phyloP scores from a whole-genome alignment of 1,140 invertebrate genomes.

The Aradophagus sp. region DNA sequence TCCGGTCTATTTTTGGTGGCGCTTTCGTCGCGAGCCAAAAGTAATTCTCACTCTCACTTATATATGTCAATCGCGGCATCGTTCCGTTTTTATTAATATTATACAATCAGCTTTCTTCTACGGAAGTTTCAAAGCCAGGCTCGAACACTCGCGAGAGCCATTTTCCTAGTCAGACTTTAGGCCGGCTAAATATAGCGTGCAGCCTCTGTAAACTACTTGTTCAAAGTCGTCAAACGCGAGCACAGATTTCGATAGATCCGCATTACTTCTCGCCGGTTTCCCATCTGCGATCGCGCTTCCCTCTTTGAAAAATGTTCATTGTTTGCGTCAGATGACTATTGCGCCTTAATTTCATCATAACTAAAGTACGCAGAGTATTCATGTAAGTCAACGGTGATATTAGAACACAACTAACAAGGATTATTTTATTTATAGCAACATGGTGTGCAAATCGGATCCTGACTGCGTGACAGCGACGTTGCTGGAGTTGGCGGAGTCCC shows the following conservation, averaged over 20 bases:
- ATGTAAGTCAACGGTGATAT: too few relatives aligned
- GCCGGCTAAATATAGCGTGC: slow-evolving; percentile 71
- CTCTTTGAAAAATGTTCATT: too few relatives aligned
- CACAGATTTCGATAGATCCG: slow-evolving; percentile 46
- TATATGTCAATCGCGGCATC: slow-evolving; percentile 32
- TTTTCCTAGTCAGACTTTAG: slow-evolving; percentile 75
- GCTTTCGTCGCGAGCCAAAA: slow-evolving; percentile 44
- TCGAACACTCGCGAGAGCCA: slow-evolving; percentile 62
- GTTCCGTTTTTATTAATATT: slow-evolving; percentile 48
- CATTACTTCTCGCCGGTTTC: too few relatives aligned
- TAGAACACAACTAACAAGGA: too few relatives aligned
- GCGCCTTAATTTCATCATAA: too few relatives aligned
- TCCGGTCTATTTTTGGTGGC: slow-evolving; percentile 42
- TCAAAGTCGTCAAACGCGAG: slow-evolving; percentile 59
- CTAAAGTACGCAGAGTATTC: too few relatives aligned
- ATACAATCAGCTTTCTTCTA: slow-evolving; percentile 46
- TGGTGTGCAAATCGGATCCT: too few relatives aligned
- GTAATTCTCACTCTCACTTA: slow-evolving; percentile 5
- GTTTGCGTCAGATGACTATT: too few relatives aligned
- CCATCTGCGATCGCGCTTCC: too few relatives aligned
- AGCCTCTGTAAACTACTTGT: slow-evolving; percentile 70
- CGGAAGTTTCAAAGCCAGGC: slow-evolving; percentile 31
- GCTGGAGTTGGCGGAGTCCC: too few relatives aligned
- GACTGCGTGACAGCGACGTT: too few relatives aligned
- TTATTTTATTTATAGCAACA: too few relatives aligned